Base-by-base conservation (phyloP, 2,888 invertebrate genomes). In the Apamea anceps region DNA sequence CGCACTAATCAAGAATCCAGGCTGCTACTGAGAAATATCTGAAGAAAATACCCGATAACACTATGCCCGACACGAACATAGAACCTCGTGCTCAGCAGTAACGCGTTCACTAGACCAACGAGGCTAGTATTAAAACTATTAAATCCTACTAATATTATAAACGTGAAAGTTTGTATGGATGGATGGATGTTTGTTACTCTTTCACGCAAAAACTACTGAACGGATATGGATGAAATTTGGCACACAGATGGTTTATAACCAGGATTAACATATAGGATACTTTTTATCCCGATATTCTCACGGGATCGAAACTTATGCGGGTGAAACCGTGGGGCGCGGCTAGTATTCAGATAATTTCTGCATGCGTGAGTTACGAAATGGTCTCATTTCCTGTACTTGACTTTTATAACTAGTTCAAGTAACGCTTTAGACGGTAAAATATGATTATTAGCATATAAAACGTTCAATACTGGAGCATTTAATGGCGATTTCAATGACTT, bases 331-430 rank as follows among this genome's bases (percentile, higher is more conserved):
- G 37, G 37, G 37, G 37, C 37, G 37, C 37, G 3, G 37, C 37
- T 37, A 37, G 37, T 45, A 66, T 42, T 60, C 28, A 51, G 21
- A 57, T 62, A 28, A 77, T 18, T 75, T 80, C 12, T 28, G 37
- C 45, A 28, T 7, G 48, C n/a, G 13, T 80, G 37, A 48, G 70
- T 45, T 63, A 37, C n/a, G 51, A 76, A 82, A 72, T 54, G 51
- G 15, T n/a, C n/a, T 72, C 13, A 84, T 83, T 84, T 72, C 79
- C 84, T 86, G 71, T 57, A 67, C 84, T 77, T 63, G 86, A 74
- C 66, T 74, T 63, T 82, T 45, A 85, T n/a, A 37, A 72, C 67
- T 54, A 62, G 13, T 74, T 71, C 37, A 72, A 82, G 48, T 70
- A 15, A 63, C 51, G 32, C 15, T 75, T 45, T 28, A 54, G 60